Conservation (phyloP, 2,888 invertebrate genomes). For the Nebria brevicollis region DNA sequence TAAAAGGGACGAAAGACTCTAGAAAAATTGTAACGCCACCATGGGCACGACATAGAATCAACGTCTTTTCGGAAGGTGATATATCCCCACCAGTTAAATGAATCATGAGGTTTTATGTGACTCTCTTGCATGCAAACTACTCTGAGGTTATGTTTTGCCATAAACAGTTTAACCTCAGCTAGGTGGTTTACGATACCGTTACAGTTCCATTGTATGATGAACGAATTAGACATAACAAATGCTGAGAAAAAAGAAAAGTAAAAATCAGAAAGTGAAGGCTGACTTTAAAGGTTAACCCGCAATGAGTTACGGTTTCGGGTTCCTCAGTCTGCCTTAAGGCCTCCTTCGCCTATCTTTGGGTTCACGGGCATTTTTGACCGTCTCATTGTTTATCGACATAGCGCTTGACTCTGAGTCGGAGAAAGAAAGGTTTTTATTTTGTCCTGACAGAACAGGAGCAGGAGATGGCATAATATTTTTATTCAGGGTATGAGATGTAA, state of each 20-base stretch:
- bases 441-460: too few relatives aligned
- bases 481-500: too few relatives aligned
- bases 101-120: background rate
- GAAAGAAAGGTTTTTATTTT: too few relatives aligned
- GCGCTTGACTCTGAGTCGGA: too few relatives aligned
- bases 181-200: background rate
- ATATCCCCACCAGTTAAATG: background rate
- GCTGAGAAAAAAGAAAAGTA: too few relatives aligned
- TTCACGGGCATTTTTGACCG: background rate
- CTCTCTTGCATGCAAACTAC: background rate
- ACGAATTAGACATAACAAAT: background rate
- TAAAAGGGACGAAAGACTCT: background rate
- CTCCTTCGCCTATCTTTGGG: background rate
- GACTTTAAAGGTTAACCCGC: background rate
- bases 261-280: too few relatives aligned
- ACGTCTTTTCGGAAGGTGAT: background rate
- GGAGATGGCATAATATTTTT: too few relatives aligned
- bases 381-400: background rate
- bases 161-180: background rate
- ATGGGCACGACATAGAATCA: background rate
- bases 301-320: background rate
- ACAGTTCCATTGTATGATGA: background rate
- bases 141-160: background rate
- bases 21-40: background rate
- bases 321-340: background rate